These are phyloP conservation scores for Pocillopora damicornis DNA, from an alignment of 64 coral and sea anemone genomes.

Conservation along the genomic window DNA sequence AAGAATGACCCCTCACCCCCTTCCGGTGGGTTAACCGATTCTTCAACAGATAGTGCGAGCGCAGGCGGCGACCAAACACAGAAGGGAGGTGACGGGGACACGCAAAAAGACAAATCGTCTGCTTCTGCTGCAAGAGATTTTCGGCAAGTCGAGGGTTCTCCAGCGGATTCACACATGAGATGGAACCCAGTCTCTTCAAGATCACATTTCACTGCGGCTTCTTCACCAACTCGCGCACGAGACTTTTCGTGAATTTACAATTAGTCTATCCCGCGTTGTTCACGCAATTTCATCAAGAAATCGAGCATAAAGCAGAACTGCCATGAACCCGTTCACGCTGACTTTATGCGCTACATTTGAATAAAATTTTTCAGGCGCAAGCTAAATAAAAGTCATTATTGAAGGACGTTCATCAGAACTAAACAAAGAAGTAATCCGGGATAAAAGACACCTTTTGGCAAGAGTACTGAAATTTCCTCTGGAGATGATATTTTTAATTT, in stretches of 20 bases:
- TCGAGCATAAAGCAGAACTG: neutral
- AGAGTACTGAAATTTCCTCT: no score
- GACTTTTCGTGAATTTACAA: constrained; percentile 22
- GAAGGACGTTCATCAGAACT: no score
- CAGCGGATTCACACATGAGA: constrained; percentile 20
- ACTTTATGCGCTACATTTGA: neutral
- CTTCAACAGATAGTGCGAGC: neutral
- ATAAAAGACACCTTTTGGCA: no score
- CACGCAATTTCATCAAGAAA: neutral
- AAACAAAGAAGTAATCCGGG: no score
- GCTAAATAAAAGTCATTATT: no score
- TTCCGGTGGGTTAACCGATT: constrained; percentile 3
- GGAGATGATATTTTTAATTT: no score
- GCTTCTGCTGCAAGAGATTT: neutral
- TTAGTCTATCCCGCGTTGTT: neutral
- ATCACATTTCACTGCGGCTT: constrained; percentile 61
- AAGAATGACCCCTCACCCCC: constrained; percentile 9
- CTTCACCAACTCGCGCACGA: constrained; percentile 55
- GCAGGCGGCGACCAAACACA: neutral
- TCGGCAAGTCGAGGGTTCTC: neutral
- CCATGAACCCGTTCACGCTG: neutral
- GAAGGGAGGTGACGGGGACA: neutral
- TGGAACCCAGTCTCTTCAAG: neutral
- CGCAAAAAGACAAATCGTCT: neutral
- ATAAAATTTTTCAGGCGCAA: no score